A percentile compares a stretch with the other conserved stretches of the same genome.
These are phyloP conservation scores for Polyodon spathula DNA, from an alignment of 2,113 vertebrate genomes.

Conservation along the genomic window DNA sequence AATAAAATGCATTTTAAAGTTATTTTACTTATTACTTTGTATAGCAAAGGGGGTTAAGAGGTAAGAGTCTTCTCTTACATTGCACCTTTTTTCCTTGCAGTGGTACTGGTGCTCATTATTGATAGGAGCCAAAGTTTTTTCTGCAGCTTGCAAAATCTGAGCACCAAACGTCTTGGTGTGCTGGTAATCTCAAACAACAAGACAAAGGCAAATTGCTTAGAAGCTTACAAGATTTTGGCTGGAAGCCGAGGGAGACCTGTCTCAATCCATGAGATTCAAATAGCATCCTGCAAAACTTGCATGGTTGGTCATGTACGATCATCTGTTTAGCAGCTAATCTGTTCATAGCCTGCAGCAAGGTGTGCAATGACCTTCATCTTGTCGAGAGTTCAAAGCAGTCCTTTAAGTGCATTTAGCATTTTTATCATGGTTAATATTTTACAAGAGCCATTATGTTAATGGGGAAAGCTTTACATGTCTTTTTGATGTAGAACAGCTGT, in stretches of 20 bases:
- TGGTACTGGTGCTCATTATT: no score
- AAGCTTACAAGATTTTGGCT: no score
- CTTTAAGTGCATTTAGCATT: constrained; percentile 30
- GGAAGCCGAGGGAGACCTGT: constrained; percentile 47
- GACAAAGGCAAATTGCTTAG: no score
- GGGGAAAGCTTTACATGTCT: constrained; percentile 21
- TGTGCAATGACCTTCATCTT: constrained; percentile 25
- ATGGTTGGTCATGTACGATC: constrained; percentile 41
- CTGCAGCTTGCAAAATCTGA: no score
- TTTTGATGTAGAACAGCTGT: constrained; percentile 3
- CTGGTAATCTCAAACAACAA: background rate
- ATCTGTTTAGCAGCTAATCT: background rate
- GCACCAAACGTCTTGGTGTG: no score
- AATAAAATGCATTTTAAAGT: no score
- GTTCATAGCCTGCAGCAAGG: constrained; percentile 24
- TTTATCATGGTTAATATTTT: constrained; percentile 40
- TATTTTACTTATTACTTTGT: no score
- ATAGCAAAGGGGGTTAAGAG: no score
- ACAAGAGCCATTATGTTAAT: constrained; percentile 27
- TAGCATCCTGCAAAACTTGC: constrained; percentile 44
- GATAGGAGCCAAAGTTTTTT: no score
- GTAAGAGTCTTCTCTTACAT: no score
- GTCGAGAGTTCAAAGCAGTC: constrained; percentile 35
- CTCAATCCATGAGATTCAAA: constrained; percentile 56
- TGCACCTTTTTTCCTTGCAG: no score